Evolutionary conservation across 53 echinoderm and acorn worm genomes (phyloP), one percentile per base, ranked within the genome.

Genomic region (Actinopyga echinites): DNA sequence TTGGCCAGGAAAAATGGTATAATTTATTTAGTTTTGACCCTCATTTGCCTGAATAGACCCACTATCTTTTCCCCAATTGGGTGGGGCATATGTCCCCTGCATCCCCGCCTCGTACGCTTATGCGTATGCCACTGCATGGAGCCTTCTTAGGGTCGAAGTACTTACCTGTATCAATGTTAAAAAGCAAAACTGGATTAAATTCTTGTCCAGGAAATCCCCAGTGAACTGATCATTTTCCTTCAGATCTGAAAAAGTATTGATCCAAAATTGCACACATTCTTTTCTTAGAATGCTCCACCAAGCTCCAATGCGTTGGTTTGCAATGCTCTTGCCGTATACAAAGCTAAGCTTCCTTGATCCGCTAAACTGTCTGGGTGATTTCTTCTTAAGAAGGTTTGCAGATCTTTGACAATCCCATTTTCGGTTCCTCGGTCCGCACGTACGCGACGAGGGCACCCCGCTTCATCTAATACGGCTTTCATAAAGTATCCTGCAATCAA

Each of bases 401-500:
- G 68, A 24, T 82, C 56, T 82, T 69, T 56, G 8, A 87, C 82
- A 35, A 37, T 52, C 23, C 82, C 82, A 56, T 87, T 87, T 82
- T 82, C 82, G 20, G 82, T 87, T 56, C 67, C 87, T 67, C 67
- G 65, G 69, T 87, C 87, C 36, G 87, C 82, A 25, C 82, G 82
- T 66, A 87, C 56, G 25, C 71, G 67, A n/a, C 82, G 71, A 24
- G 87, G 87, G 60, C 82, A 87, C 57, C 87, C 87, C 54, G 53
- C 33, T 68, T 12, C 56, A 67, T 82, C 33, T 23, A 34, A 31
- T 31, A 87, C 87, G 20, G 82, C 55, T 69, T 65, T 67, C 35
- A 87, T 54, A 67, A 67, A 82, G 57, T 87, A 87, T 54, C 82
- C 87, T 25, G 82, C 82, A 68, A 87, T 87, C 26, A 87, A 65